phyloP scores from a whole-genome alignment of 2,797 vertebrate genomes.

The Dicrostonyx torquatus region DNA sequence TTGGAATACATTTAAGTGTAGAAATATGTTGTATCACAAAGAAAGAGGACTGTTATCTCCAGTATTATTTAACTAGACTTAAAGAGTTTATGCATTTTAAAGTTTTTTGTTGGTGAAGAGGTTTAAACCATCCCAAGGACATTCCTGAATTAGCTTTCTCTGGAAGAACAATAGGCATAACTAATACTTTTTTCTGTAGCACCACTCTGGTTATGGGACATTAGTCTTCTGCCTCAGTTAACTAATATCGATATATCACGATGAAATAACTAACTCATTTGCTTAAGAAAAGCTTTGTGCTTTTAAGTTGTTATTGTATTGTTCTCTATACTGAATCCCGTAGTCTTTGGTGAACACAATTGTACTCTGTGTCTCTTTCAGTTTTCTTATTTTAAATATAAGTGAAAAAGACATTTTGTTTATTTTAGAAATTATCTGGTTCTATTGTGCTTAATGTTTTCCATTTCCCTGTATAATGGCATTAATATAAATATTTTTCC shows the following conservation, averaged over 20 bases:
- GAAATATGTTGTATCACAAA: too few relatives aligned
- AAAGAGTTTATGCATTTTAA: background rate
- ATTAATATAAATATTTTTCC: background rate
- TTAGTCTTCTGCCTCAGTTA: background rate
- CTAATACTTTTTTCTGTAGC: background rate
- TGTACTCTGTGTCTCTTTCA: background rate
- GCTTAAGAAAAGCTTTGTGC: background rate
- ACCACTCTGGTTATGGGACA: too few relatives aligned
- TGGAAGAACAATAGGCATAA: background rate
- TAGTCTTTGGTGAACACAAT: background rate
- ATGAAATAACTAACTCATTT: background rate
- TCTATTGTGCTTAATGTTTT: background rate
- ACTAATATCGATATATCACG: background rate
- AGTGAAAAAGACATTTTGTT: background rate
- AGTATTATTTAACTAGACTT: background rate
- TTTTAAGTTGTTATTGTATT: background rate
- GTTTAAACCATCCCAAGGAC: background rate
- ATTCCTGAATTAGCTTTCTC: background rate
- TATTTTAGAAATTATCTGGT: background rate
- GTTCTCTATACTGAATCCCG: background rate
- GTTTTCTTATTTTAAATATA: background rate
- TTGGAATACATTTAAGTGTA: background rate
- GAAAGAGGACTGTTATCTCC: background rate
- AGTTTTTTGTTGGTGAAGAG: too few relatives aligned
- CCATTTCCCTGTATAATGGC: background rate